phyloP scores from a whole-genome alignment of 1,140 invertebrate species.

The Hypsibius dujardini region DNA sequence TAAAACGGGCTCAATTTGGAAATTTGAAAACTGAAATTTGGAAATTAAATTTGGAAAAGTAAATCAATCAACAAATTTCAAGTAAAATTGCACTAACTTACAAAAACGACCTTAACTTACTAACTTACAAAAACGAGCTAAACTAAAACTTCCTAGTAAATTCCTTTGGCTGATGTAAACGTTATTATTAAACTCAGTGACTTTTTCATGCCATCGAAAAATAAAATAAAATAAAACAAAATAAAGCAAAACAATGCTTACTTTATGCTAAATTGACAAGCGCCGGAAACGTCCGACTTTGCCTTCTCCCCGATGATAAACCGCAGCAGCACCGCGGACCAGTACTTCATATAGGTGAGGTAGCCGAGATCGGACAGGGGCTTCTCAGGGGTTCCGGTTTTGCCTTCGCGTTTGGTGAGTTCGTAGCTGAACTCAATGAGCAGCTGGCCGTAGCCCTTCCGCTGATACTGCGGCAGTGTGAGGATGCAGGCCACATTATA shows the following conservation, averaged over 20 bases:
- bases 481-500: slow-evolving; percentile 99
- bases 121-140: too few relatives aligned
- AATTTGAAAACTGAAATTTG: slow-evolving; percentile 18
- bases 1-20: too few relatives aligned
- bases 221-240: too few relatives aligned
- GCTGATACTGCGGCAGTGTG: slow-evolving; percentile 91
- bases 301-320: slow-evolving; percentile 66
- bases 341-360: slow-evolving; percentile 78
- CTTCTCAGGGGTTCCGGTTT: slow-evolving; percentile 87
- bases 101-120: too few relatives aligned
- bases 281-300: slow-evolving; percentile 53
- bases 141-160: too few relatives aligned
- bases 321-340: slow-evolving; percentile 83
- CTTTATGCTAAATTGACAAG: slow-evolving; percentile 87
- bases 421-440: slow-evolving; percentile 99
- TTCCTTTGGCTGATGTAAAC: too few relatives aligned
- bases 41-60: too few relatives aligned
- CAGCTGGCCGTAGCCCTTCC: slow-evolving; percentile 94
- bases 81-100: too few relatives aligned
- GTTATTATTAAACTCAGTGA: too few relatives aligned
- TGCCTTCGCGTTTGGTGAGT: slow-evolving; percentile 86
- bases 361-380: slow-evolving; percentile 80
- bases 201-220: too few relatives aligned
- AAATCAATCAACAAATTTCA: too few relatives aligned
- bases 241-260: slow-evolving; percentile 36